Percentiles rank a stretch among this genome's conserved stretches.
phyloP scores from a whole-genome alignment of 2,888 invertebrate genomes.

The Cecidostiba fungosa region DNA sequence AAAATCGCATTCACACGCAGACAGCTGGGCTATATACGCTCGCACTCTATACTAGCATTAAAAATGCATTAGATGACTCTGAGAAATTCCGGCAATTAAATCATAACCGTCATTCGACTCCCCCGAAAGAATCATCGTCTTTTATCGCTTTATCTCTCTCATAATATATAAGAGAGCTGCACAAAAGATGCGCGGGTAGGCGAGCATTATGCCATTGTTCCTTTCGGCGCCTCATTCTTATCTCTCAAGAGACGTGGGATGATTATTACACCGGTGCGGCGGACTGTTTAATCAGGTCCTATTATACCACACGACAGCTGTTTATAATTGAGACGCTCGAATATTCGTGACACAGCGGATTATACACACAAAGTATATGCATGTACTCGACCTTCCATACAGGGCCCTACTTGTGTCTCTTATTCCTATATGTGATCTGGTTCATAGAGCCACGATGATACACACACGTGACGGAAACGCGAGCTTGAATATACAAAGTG shows the following conservation, averaged over 20 bases:
- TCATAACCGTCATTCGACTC: not conserved
- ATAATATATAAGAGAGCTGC: not conserved
- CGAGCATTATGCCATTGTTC: constrained; percentile 3
- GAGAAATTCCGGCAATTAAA: constrained; percentile 19
- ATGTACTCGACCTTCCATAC: no score
- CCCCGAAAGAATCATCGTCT: not conserved
- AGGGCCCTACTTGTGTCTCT: no score
- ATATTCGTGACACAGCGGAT: constrained; percentile 36
- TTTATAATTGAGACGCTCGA: constrained; percentile 56
- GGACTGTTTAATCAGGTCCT: constrained; percentile 31
- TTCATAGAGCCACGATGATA: not conserved
- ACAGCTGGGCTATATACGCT: not conserved
- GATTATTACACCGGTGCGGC: constrained; percentile 18
- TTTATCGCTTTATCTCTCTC: not conserved
- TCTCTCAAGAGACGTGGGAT: not conserved
- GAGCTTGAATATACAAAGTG: constrained; percentile 11
- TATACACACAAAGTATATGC: not conserved
- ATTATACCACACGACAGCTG: constrained; percentile 20
- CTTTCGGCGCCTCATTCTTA: not conserved
- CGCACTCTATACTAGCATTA: not conserved
- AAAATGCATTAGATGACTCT: constrained; percentile 17
- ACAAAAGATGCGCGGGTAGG: not conserved
- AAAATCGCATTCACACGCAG: not conserved
- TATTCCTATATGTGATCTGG: not conserved
- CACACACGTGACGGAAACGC: constrained; percentile 7